Conservation (phyloP, 2,888 invertebrate species). For the Sinodicranocentrus sp. region DNA sequence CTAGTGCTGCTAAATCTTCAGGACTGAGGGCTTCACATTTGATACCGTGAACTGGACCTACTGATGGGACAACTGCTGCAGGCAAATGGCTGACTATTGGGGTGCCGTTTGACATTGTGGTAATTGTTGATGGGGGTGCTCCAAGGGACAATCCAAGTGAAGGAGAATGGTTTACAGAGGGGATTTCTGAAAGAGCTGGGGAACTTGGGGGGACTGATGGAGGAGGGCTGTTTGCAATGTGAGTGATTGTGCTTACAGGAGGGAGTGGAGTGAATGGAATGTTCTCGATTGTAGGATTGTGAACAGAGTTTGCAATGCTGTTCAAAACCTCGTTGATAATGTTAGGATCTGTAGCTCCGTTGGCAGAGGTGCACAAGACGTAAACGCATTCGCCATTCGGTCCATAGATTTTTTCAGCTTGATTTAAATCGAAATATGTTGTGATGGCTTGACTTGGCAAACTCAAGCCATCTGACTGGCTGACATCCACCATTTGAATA, state of each 20-base stretch:
- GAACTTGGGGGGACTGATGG: slow-evolving; percentile 26
- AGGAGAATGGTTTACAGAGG: background rate
- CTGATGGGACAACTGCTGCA: background rate
- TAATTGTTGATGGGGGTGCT: background rate
- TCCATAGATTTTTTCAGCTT: slow-evolving; percentile 64
- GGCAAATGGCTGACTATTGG: background rate
- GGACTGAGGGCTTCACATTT: slow-evolving; percentile 31
- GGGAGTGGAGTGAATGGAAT: slow-evolving; percentile 36
- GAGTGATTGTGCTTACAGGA: slow-evolving; percentile 60
- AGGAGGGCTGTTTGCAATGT: background rate
- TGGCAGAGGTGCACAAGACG: slow-evolving; percentile 59
- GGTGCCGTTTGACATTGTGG: background rate
- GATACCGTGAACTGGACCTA: slow-evolving; percentile 3
- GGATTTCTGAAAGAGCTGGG: background rate
- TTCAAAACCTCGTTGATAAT: slow-evolving; percentile 55
- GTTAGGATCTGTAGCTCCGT: slow-evolving; percentile 32
- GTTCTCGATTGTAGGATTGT: background rate
- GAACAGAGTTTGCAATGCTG: slow-evolving; percentile 9
- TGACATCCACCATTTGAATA: slow-evolving; percentile 69
- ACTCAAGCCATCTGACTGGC: background rate
- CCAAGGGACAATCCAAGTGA: background rate
- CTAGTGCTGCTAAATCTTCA: slow-evolving; percentile 48
- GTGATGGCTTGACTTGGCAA: slow-evolving; percentile 37
- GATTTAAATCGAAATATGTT: slow-evolving; percentile 63
- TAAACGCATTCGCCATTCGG: slow-evolving; percentile 71